Evolutionary conservation across 2,113 vertebrate genomes (phyloP).

Genomic region (Elaphurus davidianus): DNA sequence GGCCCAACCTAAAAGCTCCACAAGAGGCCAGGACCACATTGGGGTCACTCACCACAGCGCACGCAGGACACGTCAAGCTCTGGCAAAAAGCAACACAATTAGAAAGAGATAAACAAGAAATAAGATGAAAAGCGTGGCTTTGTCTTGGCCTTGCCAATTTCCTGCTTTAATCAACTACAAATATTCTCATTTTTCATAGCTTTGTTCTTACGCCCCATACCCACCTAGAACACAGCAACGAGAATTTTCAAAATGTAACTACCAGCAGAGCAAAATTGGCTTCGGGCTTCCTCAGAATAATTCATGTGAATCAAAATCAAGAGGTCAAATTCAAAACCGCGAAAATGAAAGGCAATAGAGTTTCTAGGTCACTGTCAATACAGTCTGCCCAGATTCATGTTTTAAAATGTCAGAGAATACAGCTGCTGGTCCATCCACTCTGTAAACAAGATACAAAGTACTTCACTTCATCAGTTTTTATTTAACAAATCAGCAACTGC

Average conservation of each 20-base stretch:
- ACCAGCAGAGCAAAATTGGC: neutral
- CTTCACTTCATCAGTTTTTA: neutral
- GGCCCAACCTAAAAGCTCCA: neutral
- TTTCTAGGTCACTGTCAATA: neutral
- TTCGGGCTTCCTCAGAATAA: neutral
- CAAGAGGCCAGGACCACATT: rapidly evolving
- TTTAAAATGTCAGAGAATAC: neutral
- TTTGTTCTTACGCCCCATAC: neutral
- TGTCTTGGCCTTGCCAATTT: neutral
- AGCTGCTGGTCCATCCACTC: neutral
- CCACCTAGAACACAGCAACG: neutral
- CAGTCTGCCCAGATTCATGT: neutral
- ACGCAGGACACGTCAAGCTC: neutral
- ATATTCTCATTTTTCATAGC: neutral
- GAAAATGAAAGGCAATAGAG: neutral
- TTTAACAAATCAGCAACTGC: neutral
- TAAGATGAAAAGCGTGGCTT: neutral
- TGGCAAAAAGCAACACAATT: neutral
- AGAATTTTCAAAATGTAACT: neutral
- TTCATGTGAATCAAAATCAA: neutral
- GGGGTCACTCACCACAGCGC: rapidly evolving
- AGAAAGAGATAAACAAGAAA: neutral
- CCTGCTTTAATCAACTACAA: neutral
- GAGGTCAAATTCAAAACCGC: neutral
- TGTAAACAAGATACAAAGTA: neutral